Percentiles rank a stretch among this genome's conserved stretches.
Conservation (phyloP, 2,113 vertebrate species). For the Gymnorhina tibicen region DNA sequence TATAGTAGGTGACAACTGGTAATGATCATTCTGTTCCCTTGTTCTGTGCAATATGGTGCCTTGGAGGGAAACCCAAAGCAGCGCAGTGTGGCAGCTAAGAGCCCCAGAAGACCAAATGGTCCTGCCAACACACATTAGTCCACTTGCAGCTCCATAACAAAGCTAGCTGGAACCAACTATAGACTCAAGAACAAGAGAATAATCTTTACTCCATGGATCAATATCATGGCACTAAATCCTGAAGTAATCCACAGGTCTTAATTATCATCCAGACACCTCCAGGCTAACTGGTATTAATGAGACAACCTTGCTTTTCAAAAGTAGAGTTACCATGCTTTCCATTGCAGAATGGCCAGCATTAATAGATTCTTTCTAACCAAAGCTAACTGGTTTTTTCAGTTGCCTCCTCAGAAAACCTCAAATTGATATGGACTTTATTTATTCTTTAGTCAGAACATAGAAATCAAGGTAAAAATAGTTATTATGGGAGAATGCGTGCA, state of each 20-base stretch:
- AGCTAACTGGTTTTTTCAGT: neutral
- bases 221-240: neutral
- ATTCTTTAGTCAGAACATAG: neutral
- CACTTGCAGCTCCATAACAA: neutral
- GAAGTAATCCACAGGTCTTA: neutral
- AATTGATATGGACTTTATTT: neutral
- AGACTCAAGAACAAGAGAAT: neutral
- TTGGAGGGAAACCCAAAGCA: neutral
- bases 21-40: neutral
- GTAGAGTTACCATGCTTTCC: neutral
- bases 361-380: neutral
- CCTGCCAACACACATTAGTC: neutral
- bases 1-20: neutral
- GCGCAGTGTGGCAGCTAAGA: neutral
- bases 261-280: neutral
- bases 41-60: neutral
- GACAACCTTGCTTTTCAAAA: neutral
- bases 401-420: neutral
- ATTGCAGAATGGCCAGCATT: neutral
- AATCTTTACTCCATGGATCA: neutral
- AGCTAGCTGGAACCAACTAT: neutral
- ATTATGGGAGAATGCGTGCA: neutral
- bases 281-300: accelerated
- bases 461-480: neutral
- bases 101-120: neutral